phyloP scores from a whole-genome alignment of 2,888 invertebrate genomes.

The Tortricodes alternella region DNA sequence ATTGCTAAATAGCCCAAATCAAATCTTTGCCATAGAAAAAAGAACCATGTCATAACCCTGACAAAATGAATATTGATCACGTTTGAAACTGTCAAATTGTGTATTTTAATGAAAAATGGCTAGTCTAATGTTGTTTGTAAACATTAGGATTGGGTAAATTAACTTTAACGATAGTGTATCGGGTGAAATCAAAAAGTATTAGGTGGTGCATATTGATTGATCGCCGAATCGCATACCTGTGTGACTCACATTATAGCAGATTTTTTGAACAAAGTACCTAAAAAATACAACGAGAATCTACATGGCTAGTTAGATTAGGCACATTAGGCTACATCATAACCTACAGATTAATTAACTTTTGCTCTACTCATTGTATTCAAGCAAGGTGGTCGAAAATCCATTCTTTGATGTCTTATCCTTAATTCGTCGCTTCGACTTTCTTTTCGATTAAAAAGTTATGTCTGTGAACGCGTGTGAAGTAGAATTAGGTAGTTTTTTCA shows the following conservation, averaged over 20 bases:
- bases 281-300: too few relatives aligned
- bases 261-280: too few relatives aligned
- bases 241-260: too few relatives aligned
- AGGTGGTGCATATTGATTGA: neutral
- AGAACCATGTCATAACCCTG: neutral
- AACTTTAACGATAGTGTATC: conserved; percentile 28
- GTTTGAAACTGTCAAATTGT: neutral
- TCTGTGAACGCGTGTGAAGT: conserved; percentile 41
- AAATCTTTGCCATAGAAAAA: neutral
- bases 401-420: conserved; percentile 21
- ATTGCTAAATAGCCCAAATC: neutral
- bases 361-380: too few relatives aligned
- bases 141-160: conserved; percentile 27
- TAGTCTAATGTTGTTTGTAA: conserved; percentile 28
- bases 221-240: too few relatives aligned
- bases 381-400: conserved; percentile 7
- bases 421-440: conserved; percentile 8
- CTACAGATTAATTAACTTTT: too few relatives aligned
- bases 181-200: neutral
- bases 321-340: too few relatives aligned
- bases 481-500: conserved; percentile 50
- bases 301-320: too few relatives aligned
- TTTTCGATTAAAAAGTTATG: conserved; percentile 18
- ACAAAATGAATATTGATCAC: neutral
- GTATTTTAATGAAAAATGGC: conserved; percentile 15